Percentiles rank a stretch among this genome's conserved stretches.
phyloP scores from a whole-genome alignment of 2,888 invertebrate genomes.

The Phrixothrix hirtus region DNA sequence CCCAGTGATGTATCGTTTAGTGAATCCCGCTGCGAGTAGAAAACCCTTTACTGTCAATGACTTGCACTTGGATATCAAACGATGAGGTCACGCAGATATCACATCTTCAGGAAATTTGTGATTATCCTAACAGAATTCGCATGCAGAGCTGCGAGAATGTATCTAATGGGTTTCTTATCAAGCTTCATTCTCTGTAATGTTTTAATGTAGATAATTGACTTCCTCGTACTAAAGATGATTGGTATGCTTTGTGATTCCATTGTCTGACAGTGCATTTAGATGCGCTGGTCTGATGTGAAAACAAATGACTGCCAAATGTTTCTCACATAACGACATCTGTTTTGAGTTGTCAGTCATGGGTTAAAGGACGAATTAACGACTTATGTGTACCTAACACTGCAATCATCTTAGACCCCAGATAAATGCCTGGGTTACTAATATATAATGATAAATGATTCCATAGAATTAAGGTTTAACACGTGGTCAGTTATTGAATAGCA shows the following conservation, averaged over 20 bases:
- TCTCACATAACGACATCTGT: constrained; percentile 36
- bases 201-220: constrained; percentile 29
- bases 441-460: constrained; percentile 24
- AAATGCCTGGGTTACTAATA: constrained; percentile 25
- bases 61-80: constrained; percentile 20
- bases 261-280: constrained; percentile 28
- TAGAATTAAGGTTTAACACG: constrained; percentile 63
- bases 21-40: constrained; percentile 24
- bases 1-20: constrained; percentile 34
- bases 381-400: constrained; percentile 34
- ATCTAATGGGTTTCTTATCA: constrained; percentile 31
- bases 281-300: constrained; percentile 31
- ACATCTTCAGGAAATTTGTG: constrained; percentile 25
- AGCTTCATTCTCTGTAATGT: constrained; percentile 13
- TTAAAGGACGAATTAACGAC: constrained; percentile 36
- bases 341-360: constrained; percentile 37
- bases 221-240: constrained; percentile 26
- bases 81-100: constrained; percentile 22
- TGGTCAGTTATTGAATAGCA: too few relatives aligned
- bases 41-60: constrained; percentile 25
- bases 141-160: constrained; percentile 18
- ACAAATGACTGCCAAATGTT: constrained; percentile 41
- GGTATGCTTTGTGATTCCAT: constrained; percentile 26
- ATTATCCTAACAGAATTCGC: constrained; percentile 30
- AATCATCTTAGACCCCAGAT: constrained; percentile 22